phyloP scores from a whole-genome alignment of 2,113 vertebrate genomes.

The Ammodytes dubius region DNA sequence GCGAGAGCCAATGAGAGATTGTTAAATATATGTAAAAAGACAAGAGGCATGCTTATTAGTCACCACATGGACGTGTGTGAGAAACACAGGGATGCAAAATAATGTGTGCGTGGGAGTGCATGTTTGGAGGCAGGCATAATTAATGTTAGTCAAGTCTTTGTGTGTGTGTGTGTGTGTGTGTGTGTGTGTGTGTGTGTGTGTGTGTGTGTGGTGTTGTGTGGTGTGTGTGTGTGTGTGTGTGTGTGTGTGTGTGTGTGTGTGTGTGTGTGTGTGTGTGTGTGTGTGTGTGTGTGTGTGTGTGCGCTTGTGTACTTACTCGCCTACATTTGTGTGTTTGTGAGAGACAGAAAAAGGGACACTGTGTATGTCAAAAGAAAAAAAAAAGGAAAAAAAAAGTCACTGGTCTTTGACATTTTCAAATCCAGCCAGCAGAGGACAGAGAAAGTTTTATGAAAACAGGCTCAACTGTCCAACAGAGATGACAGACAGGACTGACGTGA shows the following conservation, averaged over 20 bases:
- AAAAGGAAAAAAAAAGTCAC: slow-evolving; percentile 38
- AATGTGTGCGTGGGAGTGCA: background rate
- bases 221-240: background rate
- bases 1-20: slow-evolving; percentile 24
- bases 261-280: slow-evolving; percentile 2
- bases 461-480: slow-evolving; percentile 68
- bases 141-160: slow-evolving; percentile 10
- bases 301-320: slow-evolving; percentile 23
- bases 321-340: slow-evolving; percentile 39
- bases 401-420: slow-evolving; percentile 81
- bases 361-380: slow-evolving; percentile 33
- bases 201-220: too few relatives aligned
- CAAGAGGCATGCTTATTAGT: slow-evolving; percentile 11
- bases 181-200: background rate
- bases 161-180: background rate
- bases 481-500: slow-evolving; percentile 37
- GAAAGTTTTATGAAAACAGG: slow-evolving; percentile 77
- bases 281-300: background rate
- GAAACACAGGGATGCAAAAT: background rate
- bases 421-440: slow-evolving; percentile 63
- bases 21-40: slow-evolving; percentile 1
- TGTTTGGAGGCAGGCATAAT: slow-evolving; percentile 30
- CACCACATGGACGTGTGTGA: slow-evolving; percentile 23
- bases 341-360: slow-evolving; percentile 47
- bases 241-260: slow-evolving; percentile 4